A percentile compares a stretch with the other conserved stretches of the same genome.
phyloP scores from a whole-genome alignment of 1,140 invertebrate genomes.

The Uloborus diversus region DNA sequence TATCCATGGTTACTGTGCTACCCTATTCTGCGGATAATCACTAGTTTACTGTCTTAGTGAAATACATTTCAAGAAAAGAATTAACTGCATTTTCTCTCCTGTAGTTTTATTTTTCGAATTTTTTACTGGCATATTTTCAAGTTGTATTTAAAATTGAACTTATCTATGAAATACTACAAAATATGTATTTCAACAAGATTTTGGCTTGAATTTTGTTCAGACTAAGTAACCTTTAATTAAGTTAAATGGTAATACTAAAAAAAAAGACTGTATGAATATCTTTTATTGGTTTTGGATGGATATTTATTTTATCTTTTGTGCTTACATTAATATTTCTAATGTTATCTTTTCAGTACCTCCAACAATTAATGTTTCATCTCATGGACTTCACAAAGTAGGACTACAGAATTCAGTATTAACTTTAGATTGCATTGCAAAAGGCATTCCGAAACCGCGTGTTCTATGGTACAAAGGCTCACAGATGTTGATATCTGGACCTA shows the following conservation, averaged over 20 bases:
- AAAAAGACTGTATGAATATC: not conserved
- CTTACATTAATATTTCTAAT: too few species aligned
- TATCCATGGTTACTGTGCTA: too few species aligned
- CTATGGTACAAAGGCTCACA: constrained; percentile 64
- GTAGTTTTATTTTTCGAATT: too few species aligned
- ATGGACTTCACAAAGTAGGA: constrained; percentile 1
- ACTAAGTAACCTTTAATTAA: not conserved
- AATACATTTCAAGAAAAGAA: too few species aligned
- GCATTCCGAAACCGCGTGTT: constrained; percentile 65
- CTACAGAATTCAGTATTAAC: constrained; percentile 21
- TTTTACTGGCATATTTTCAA: too few species aligned
- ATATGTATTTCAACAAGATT: too few species aligned
- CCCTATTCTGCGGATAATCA: too few species aligned
- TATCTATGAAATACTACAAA: too few species aligned
- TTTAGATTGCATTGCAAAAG: constrained; percentile 63
- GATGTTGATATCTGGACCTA: constrained; percentile 50
- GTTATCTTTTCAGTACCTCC: constrained; percentile 42
- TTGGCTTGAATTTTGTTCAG: too few species aligned
- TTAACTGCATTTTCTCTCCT: too few species aligned
- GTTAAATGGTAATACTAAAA: not conserved
- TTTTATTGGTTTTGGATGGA: not conserved
- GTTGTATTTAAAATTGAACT: too few species aligned
- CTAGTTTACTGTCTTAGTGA: too few species aligned
- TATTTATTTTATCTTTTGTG: not conserved
- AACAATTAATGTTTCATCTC: constrained; percentile 19